Evolutionary conservation across 2,888 invertebrate species (phyloP).

Genomic region (Chelonus formosanus): DNA sequence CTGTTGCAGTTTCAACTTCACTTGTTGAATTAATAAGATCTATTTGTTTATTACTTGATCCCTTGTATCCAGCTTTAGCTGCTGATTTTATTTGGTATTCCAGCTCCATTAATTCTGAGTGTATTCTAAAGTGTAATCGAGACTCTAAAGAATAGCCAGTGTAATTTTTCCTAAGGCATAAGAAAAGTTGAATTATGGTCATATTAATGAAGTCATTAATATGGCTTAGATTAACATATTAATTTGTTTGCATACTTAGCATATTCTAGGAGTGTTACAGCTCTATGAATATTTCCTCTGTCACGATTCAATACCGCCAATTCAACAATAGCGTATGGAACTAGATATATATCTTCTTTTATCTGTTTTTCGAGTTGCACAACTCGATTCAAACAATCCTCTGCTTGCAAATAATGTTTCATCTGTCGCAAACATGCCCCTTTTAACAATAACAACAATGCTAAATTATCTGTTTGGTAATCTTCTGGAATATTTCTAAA

Average conservation of each 20-base stretch:
- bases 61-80: too few species aligned
- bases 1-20: too few species aligned
- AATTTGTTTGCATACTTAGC: slow-evolving; percentile 75
- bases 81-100: too few species aligned
- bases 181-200: neutral
- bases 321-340: slow-evolving; percentile 88
- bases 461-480: slow-evolving; percentile 77
- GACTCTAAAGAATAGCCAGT: slow-evolving; percentile 89
- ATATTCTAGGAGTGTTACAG: slow-evolving; percentile 78
- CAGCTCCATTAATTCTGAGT: slow-evolving; percentile 73
- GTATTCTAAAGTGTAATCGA: slow-evolving; percentile 87
- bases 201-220: too few species aligned
- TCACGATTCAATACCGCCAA: slow-evolving; percentile 81
- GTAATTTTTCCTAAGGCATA: slow-evolving; percentile 77
- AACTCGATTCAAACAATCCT: slow-evolving; percentile 75
- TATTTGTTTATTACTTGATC: too few species aligned
- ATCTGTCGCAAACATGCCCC: slow-evolving; percentile 85
- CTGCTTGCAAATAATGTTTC: slow-evolving; percentile 79
- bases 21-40: too few species aligned
- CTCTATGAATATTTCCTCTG: slow-evolving; percentile 74
- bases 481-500: slow-evolving; percentile 57
- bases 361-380: slow-evolving; percentile 76
- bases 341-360: slow-evolving; percentile 82
- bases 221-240: neutral
- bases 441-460: slow-evolving; percentile 79